A percentile compares a stretch with the other conserved stretches of the same genome.
These are phyloP conservation scores for Sapajus apella DNA, from an alignment of 2,113 vertebrate genomes.

Conservation along the genomic window DNA sequence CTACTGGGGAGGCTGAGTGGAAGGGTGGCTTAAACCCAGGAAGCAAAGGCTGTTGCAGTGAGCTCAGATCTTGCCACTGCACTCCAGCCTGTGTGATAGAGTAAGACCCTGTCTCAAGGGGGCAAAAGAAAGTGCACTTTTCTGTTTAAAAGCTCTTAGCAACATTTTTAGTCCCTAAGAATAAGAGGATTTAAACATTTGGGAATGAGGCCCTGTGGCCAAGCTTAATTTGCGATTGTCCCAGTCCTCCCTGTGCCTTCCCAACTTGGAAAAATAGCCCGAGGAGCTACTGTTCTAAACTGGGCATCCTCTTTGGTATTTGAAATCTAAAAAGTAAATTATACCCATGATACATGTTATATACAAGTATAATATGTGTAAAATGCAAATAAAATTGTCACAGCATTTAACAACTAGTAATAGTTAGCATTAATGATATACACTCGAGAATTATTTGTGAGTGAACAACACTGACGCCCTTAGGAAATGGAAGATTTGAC, in stretches of 20 bases:
- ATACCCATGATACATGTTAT: background rate
- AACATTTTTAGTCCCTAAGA: conserved; percentile 31
- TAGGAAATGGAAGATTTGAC: background rate
- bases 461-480: background rate
- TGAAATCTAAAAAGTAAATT: conserved; percentile 43
- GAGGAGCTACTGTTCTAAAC: background rate
- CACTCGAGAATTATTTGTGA: background rate
- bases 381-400: conserved; percentile 10
- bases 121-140: background rate
- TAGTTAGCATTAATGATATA: background rate
- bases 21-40: no score
- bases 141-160: background rate
- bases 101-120: no score
- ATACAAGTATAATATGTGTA: background rate
- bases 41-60: no score
- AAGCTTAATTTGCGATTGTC: background rate
- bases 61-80: no score
- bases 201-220: background rate
- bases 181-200: conserved; percentile 24
- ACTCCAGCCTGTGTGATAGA: no score
- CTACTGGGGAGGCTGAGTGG: no score
- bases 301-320: conserved; percentile 18
- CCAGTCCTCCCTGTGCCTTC: background rate
- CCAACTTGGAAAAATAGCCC: conserved; percentile 8
- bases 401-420: background rate